Base-by-base conservation (phyloP, 2,888 invertebrate species). In the Allophyes oxyacanthae region DNA sequence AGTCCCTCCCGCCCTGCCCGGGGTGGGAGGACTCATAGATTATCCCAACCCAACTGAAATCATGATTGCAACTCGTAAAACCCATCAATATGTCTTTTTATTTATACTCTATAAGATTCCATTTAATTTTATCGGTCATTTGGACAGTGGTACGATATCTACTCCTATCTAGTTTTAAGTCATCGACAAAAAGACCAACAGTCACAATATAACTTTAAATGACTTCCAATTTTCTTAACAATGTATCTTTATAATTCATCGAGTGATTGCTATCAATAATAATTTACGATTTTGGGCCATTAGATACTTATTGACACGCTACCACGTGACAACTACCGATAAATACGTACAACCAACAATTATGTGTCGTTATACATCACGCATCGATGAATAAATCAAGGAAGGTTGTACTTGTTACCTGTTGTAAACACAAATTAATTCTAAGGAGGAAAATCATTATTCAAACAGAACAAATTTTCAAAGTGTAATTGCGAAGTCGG, bases 401-500 rank as follows among this genome's bases (percentile, higher is more conserved):
- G n/a, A n/a, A 33, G 26, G 30, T 13, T 14, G 0, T 11, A 36
- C 28, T 15, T 37, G 33, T 53, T 55, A 54, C 37, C 42, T 66
- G 15, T 6, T 50, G 41, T 25, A 40, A 33, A 64, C 20, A 4
- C 20, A 53, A 60, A 25, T 44, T 54, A 56, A 56, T 57, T 65
- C 44, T 46, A 59, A 60, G 63, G 57, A 71, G 60, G 56, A 72
- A 56, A 64, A 60, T 72, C 73, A 84, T 85, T 82, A 84, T 81
- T 85, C 79, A 81, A 72, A 69, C 59, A 79, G 83, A 88, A 85
- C 82, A 81, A 86, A 87, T 87, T 87, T 83, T 64, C 71, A 69
- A 85, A 84, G 82, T 85, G 84, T 87, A 86, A 82, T 73, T 59
- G 70, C 71, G 58, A 69, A 78, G 62, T 75, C 68, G 73, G 75